Evolutionary conservation across 2,888 invertebrate genomes (phyloP), one percentile per base, ranked within the genome.

Genomic region (Campoplex capitator): DNA sequence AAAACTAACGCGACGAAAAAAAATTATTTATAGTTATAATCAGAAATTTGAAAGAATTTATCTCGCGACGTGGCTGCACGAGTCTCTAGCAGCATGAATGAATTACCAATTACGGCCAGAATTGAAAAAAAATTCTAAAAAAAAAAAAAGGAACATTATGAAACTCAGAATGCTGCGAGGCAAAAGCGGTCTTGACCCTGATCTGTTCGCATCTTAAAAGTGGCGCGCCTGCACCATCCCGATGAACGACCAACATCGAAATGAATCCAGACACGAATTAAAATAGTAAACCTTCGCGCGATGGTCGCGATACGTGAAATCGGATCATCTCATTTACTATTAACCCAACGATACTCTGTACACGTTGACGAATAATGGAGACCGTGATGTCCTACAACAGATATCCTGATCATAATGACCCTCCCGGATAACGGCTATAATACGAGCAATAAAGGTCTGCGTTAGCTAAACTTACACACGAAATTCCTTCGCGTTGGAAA

Each of bases 401-500:
- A 68, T 68, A 68, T 68, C 16, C n/a, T 13, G 42, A 68, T 68
- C 8, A 68, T 68, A 42, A 68, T 67, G 18, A 38, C 38, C 23
- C 23, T 0, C 23, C 67, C n/a, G 8, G 23, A 38, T n/a, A 68
- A 68, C n/a, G 67, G 62, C n/a, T 45, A 18, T 7, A 13, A 54
- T 18, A 51, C 73, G 18, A 42, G 58, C 45, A 79, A 79, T 79
- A 68, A 84, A 84, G 48, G 70, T 48, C 71, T 16, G 62, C 62
- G 71, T 73, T 71, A 62, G 65, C 71, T 62, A 71, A 83, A 71
- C 67, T 42, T 42, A 68, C 42, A 38, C 62, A 71, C 28, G 71
- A 56, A 48, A 85, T 81, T 77, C 45, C 81, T 81, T 81, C 51
- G 73, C 85, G 81, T 62, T 32, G 32, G 4, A 62, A 85, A 77